Conservation (phyloP, 2,797 vertebrate species). For the Catamblyrhynchus diadema region DNA sequence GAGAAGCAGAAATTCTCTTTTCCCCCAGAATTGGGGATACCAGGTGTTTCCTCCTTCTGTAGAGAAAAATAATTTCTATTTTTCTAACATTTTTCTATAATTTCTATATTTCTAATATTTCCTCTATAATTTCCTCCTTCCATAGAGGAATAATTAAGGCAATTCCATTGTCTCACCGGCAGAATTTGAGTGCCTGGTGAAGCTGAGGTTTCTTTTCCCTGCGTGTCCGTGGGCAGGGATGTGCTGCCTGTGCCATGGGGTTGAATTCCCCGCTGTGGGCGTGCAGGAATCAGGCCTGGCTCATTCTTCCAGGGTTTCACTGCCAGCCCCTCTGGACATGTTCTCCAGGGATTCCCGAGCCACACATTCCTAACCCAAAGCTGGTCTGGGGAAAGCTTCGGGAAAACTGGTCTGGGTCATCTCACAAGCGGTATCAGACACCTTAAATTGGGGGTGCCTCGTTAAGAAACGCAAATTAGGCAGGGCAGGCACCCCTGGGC, state of each 20-base stretch:
- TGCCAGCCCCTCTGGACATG: not conserved
- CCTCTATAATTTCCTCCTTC: not conserved
- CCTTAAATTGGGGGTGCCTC: not conserved
- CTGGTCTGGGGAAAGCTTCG: rapidly evolving
- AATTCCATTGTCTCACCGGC: not conserved
- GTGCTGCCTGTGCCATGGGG: not conserved
- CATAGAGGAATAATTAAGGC: not conserved
- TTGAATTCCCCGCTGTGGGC: not conserved
- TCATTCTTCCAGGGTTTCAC: rapidly evolving
- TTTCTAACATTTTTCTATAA: not conserved
- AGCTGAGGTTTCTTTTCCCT: no score
- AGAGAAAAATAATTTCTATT: not conserved
- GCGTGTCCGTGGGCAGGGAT: rapidly evolving
- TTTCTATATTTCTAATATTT: not conserved
- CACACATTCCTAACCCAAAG: rapidly evolving
- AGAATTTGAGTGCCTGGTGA: not conserved
- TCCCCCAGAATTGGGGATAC: rapidly evolving
- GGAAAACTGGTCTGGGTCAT: not conserved
- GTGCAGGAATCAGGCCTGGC: not conserved
- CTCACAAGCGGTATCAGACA: not conserved
- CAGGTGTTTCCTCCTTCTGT: not conserved
- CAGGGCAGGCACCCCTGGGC: not conserved
- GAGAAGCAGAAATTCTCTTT: not conserved
- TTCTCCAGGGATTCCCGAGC: not conserved
- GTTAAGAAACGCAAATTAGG: not conserved